Conservation (phyloP, 1,140 invertebrate genomes). For the Branchinecta lynchi region DNA sequence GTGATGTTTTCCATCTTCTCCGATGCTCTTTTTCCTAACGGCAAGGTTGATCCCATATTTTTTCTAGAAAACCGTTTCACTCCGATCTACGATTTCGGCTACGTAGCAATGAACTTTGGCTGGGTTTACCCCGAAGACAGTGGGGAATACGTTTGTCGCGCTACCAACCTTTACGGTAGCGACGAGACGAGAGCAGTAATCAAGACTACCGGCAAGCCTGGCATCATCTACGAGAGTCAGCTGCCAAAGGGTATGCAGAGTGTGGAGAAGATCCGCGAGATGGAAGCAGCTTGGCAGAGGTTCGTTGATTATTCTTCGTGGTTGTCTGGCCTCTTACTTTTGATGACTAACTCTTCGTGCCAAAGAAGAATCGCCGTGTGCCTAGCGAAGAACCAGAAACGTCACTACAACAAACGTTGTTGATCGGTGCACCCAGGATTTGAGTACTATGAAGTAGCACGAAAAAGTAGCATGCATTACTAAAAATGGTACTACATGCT, state of each 20-base stretch:
- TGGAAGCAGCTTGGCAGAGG: constrained; percentile 88
- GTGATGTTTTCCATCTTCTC: too few relatives aligned
- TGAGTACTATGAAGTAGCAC: too few relatives aligned
- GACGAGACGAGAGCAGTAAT: constrained; percentile 72
- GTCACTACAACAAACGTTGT: too few relatives aligned
- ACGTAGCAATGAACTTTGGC: constrained; percentile 88
- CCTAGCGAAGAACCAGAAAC: too few relatives aligned
- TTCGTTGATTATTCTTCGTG: constrained; percentile 36
- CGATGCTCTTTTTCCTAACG: too few relatives aligned
- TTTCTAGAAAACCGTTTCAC: constrained; percentile 65
- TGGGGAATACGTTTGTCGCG: constrained; percentile 59
- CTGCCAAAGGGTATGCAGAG: constrained; percentile 85
- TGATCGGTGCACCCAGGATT: too few relatives aligned
- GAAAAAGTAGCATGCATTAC: too few relatives aligned
- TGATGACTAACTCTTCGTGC: background rate
- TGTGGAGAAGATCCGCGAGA: constrained; percentile 84
- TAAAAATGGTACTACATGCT: too few relatives aligned
- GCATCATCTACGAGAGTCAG: constrained; percentile 82
- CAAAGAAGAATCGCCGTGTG: too few relatives aligned
- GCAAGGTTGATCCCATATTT: constrained; percentile 17
- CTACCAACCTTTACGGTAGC: constrained; percentile 77
- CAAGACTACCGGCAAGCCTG: constrained; percentile 66
- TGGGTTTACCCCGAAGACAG: constrained; percentile 87
- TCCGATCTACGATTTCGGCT: constrained; percentile 90
- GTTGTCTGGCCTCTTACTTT: background rate